Conservation (phyloP, 1,140 invertebrate species). For the Cheumatopsyche charites region DNA sequence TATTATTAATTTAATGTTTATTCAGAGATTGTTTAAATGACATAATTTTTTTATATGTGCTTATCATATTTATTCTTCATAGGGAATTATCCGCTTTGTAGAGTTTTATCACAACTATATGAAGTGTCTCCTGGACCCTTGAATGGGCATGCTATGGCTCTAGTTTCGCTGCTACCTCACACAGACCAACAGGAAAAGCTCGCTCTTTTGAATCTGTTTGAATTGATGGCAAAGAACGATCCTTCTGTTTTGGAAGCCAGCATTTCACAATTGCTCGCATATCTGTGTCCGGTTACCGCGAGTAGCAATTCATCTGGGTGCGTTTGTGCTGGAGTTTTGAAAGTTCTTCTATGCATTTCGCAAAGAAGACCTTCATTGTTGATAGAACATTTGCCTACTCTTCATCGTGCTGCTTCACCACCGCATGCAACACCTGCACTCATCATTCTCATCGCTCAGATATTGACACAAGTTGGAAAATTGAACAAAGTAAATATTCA, state of each 20-base stretch:
- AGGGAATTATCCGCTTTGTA: constrained; percentile 84
- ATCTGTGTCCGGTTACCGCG: constrained; percentile 58
- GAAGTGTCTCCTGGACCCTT: constrained; percentile 83
- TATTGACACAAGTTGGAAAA: constrained; percentile 69
- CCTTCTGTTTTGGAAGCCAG: constrained; percentile 79
- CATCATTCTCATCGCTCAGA: constrained; percentile 68
- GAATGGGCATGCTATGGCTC: constrained; percentile 80
- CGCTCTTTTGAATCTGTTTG: constrained; percentile 80
- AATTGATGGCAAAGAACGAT: constrained; percentile 79
- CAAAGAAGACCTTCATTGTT: constrained; percentile 70
- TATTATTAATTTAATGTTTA: background rate
- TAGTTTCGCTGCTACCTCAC: constrained; percentile 79
- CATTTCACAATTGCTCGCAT: constrained; percentile 78
- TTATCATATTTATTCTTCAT: constrained; percentile 46
- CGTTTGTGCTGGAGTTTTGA: constrained; percentile 60
- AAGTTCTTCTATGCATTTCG: constrained; percentile 80
- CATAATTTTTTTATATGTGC: background rate
- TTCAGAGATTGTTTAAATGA: background rate
- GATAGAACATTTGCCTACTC: constrained; percentile 69
- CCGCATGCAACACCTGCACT: constrained; percentile 66
- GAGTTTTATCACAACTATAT: constrained; percentile 88
- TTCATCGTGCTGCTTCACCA: constrained; percentile 70
- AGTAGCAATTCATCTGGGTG: constrained; percentile 54
- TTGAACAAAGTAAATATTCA: constrained; percentile 65
- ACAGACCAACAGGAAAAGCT: constrained; percentile 85